A percentile compares a stretch with the other conserved stretches of the same genome.
Conservation (phyloP, 2,113 vertebrate genomes). For the Opisthocomus hoazin region DNA sequence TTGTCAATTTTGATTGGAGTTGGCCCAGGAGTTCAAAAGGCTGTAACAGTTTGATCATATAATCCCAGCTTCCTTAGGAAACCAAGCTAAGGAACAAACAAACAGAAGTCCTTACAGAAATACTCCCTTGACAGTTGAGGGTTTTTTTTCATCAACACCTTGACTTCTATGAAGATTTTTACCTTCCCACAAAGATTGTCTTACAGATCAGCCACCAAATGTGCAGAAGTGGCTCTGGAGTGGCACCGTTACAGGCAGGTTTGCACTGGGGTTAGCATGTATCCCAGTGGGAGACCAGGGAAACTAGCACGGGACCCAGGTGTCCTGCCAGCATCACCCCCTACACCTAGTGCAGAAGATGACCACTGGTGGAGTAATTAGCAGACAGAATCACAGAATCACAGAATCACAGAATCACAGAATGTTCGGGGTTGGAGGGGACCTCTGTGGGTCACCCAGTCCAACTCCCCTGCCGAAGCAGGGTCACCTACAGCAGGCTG, state of each 20-base stretch:
- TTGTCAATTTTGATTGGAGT: slow-evolving; percentile 60
- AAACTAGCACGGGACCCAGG: neutral
- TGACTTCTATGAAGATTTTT: neutral
- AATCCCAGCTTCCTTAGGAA: slow-evolving; percentile 59
- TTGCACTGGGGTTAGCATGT: neutral
- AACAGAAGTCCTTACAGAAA: slow-evolving; percentile 40
- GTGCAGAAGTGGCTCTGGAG: neutral
- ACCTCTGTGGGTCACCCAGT: too few relatives aligned
- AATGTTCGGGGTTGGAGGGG: too few relatives aligned
- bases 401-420: too few relatives aligned
- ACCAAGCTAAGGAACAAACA: slow-evolving; percentile 55
- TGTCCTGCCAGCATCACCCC: neutral
- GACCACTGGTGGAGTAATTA: neutral
- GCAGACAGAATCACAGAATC: too few relatives aligned
- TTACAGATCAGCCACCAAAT: neutral
- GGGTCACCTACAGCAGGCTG: too few relatives aligned
- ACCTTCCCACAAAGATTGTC: slow-evolving; percentile 44
- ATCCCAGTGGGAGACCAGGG: neutral
- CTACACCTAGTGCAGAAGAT: neutral
- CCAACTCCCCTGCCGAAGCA: too few relatives aligned
- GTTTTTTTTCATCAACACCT: slow-evolving; percentile 33
- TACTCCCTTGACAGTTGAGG: neutral
- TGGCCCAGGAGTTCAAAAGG: slow-evolving; percentile 57
- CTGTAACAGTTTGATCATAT: slow-evolving; percentile 56
- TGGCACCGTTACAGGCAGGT: neutral